Evolutionary conservation across 2,113 vertebrate species (phyloP).

Genomic region (Triplophysa rosa): DNA sequence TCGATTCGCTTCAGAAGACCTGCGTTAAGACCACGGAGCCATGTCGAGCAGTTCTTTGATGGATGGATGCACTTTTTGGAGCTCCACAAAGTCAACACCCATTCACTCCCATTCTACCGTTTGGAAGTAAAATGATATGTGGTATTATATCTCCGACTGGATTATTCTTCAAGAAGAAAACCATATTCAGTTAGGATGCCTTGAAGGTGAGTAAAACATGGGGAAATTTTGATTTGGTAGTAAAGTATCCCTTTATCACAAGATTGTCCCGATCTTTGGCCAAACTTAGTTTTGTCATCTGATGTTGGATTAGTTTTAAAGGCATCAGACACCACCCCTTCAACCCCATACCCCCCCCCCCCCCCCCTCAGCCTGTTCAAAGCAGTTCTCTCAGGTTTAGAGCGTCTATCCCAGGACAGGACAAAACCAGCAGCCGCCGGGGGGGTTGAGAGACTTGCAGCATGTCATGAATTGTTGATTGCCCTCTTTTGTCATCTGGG

Average conservation of each 20-base stretch:
- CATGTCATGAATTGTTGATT: constrained; percentile 11
- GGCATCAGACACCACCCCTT: neutral
- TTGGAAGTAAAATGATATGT: too few relatives aligned
- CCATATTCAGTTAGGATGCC: too few relatives aligned
- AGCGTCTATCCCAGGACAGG: neutral
- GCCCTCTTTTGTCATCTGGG: constrained; percentile 13
- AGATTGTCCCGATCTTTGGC: constrained; percentile 43
- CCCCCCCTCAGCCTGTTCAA: constrained; percentile 18
- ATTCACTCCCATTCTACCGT: too few relatives aligned
- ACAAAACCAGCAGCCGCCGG: neutral
- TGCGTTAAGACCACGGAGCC: too few relatives aligned
- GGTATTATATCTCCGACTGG: too few relatives aligned
- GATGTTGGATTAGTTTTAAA: constrained; percentile 32
- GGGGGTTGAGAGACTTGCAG: neutral
- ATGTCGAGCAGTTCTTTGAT: too few relatives aligned
- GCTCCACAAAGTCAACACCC: too few relatives aligned
- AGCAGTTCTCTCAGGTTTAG: constrained; percentile 22
- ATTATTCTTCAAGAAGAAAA: too few relatives aligned
- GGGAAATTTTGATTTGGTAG: too few relatives aligned
- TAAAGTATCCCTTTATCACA: neutral
- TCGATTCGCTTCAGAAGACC: too few relatives aligned
- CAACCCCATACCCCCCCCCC: constrained; percentile 4
- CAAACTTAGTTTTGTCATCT: constrained; percentile 13
- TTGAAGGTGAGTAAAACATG: too few relatives aligned
- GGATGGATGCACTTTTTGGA: too few relatives aligned